Percentiles rank a stretch among this genome's conserved stretches.
Evolutionary conservation across 2,888 invertebrate genomes (phyloP).

Genomic region (Callyntrura sp.): DNA sequence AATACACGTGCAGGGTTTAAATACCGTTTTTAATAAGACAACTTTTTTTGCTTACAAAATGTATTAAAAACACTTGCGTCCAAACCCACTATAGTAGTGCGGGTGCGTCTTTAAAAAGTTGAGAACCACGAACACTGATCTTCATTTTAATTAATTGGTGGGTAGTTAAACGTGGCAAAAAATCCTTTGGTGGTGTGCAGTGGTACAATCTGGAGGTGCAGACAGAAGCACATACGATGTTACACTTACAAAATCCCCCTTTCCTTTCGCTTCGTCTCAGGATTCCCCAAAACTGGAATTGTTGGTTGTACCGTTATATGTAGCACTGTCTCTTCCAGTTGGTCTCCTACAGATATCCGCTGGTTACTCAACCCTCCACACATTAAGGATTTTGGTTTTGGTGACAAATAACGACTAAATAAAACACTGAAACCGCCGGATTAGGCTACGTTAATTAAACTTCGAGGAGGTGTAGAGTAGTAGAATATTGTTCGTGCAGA

Average conservation of each 20-base stretch:
- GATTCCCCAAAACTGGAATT: not conserved
- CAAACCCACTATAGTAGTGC: not conserved
- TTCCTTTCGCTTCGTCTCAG: not conserved
- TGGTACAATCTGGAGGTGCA: too few relatives aligned
- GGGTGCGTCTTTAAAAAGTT: not conserved
- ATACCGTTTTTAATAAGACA: not conserved
- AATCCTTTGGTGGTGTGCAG: too few relatives aligned
- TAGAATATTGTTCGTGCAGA: not conserved
- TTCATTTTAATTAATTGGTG: not conserved
- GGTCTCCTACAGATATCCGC: not conserved
- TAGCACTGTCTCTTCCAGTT: not conserved
- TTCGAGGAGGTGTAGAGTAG: not conserved
- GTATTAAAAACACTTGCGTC: not conserved
- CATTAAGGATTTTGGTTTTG: not conserved
- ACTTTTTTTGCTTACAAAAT: not conserved
- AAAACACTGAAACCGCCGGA: not conserved
- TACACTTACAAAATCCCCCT: not conserved
- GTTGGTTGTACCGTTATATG: not conserved
- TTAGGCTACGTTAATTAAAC: not conserved
- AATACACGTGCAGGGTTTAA: not conserved
- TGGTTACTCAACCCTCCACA: too few relatives aligned
- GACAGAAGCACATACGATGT: too few relatives aligned
- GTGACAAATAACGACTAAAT: not conserved
- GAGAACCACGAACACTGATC: not conserved
- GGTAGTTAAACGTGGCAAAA: too few relatives aligned